Evolutionary conservation across 2,797 vertebrate species (phyloP).

Genomic region (Etheostoma nigrum): DNA sequence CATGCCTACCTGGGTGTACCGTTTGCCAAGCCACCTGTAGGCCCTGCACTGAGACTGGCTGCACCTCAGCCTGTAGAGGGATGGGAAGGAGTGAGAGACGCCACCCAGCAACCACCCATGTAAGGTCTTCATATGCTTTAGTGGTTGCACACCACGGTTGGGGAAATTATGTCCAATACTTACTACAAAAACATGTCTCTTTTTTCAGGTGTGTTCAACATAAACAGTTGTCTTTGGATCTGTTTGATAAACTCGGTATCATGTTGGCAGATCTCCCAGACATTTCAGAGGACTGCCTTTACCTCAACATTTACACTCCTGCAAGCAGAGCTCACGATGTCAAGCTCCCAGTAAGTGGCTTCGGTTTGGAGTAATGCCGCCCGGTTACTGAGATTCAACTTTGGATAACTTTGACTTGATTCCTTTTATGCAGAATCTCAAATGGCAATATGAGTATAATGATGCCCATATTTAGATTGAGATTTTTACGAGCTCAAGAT

Average conservation of each 20-base stretch:
- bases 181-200: neutral
- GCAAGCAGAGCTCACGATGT: conserved; percentile 65
- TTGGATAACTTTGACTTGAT: neutral
- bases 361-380: neutral
- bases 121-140: conserved; percentile 46
- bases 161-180: neutral
- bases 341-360: conserved; percentile 78
- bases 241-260: fast-evolving
- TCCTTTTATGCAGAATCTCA: neutral
- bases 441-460: neutral
- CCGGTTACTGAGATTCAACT: neutral
- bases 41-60: conserved; percentile 77
- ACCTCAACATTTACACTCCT: conserved; percentile 85
- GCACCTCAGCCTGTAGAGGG: conserved; percentile 72
- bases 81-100: conserved; percentile 81
- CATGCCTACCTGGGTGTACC: conserved; percentile 82
- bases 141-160: neutral
- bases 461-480: neutral
- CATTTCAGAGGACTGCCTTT: conserved; percentile 87
- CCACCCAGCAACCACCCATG: conserved; percentile 78
- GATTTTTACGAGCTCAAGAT: neutral
- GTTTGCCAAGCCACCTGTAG: conserved; percentile 82
- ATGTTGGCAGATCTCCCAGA: neutral
- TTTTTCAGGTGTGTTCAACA: conserved; percentile 79
- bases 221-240: fast-evolving